Evolutionary conservation across 2,113 vertebrate species (phyloP), one percentile per base, ranked within the genome.

Genomic region (Sakesphorus luctuosus): DNA sequence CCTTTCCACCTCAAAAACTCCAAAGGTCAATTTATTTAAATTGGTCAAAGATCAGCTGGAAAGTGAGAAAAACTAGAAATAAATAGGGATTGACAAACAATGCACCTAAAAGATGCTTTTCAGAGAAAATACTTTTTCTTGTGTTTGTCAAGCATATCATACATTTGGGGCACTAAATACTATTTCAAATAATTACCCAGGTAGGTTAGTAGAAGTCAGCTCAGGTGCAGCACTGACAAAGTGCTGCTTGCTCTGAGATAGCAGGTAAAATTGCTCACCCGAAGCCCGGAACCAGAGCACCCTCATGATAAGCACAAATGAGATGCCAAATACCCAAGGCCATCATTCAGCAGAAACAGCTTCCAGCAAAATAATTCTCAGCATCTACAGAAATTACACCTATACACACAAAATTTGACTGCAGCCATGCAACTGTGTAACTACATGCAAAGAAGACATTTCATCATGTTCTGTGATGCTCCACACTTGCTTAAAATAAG

Each of bases 21-120:
- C 89, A 89, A 95, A 96, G 84, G 94, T 94, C 89, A 95, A 91
- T 90, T 93, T 87, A 96, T 95, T 96, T 94, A 94, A 94, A 92
- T 82, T 85, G 89, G 71, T 69, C 87, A 92, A 82, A 92, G 44
- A 91, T 80, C 77, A 85, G 47, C 33, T 71, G 21, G 31, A 33
- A 91, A 91, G 84, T 17, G 47, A 94, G 55, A 77, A 83, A 84
- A 58, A 44, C 49, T 79, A 33, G 56, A 92, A 83, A 79, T 71
- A 95, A 85, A 84, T 4, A 78, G 38, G 18, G 35, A 86, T 29
- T 72, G 93, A 87, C 56, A 93, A 6, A 63, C 7, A 46, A 21
- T 10, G 26, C 47, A 84, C 68, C 69, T 56, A 31, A 71, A 90
- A 77, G 50, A 69, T 10, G 35, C 50, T 87, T 93, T 55, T 46